A percentile compares a stretch with the other conserved stretches of the same genome.
Conservation (phyloP, 2,888 invertebrate genomes). For the Volucella zonaria region DNA sequence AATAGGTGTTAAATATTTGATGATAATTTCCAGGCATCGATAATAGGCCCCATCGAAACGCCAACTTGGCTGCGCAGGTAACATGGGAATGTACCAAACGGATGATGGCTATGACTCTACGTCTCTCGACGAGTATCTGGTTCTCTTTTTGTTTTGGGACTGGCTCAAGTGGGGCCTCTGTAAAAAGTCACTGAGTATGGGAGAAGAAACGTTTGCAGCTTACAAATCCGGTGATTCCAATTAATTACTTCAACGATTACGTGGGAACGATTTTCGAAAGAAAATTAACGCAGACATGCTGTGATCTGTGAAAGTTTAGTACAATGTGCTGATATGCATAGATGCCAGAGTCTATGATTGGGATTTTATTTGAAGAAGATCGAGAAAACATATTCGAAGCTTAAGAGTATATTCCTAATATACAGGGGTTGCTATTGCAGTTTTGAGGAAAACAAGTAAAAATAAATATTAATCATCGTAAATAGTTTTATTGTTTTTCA, state of each 20-base stretch:
- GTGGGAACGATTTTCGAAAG: slow-evolving; percentile 23
- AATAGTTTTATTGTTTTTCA: too few relatives aligned
- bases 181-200: slow-evolving; percentile 13
- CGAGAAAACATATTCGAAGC: too few relatives aligned
- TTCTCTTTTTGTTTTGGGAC: not conserved
- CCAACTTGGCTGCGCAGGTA: slow-evolving; percentile 45
- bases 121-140: not conserved
- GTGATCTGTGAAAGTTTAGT: slow-evolving; percentile 1
- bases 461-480: too few relatives aligned
- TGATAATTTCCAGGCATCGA: slow-evolving; percentile 50
- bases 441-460: too few relatives aligned
- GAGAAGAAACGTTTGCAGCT: slow-evolving; percentile 3
- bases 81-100: slow-evolving; percentile 36
- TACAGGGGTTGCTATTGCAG: too few relatives aligned
- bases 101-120: too few relatives aligned
- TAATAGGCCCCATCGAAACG: slow-evolving; percentile 57
- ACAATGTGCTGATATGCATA: not conserved
- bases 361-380: not conserved
- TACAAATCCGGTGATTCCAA: slow-evolving; percentile 35
- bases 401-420: too few relatives aligned
- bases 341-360: not conserved
- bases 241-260: slow-evolving; percentile 35
- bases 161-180: slow-evolving; percentile 10
- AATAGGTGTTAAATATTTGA: slow-evolving; percentile 66
- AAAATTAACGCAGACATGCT: slow-evolving; percentile 1